Conservation (phyloP, 2,113 vertebrate genomes). For the Genyomyrus donnyi region DNA sequence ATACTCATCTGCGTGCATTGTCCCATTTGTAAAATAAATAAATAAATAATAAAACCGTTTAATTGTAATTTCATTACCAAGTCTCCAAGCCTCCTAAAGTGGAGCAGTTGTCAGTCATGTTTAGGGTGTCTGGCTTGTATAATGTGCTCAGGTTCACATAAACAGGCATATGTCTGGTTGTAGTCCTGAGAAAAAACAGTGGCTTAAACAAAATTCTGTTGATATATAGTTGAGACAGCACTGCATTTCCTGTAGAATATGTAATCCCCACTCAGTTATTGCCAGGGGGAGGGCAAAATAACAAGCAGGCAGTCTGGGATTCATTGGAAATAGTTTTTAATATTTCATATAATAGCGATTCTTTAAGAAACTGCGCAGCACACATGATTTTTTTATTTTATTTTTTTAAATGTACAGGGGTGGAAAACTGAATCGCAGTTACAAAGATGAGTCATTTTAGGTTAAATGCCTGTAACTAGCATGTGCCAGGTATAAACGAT, state of each 20-base stretch:
- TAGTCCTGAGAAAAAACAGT: neutral
- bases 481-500: neutral
- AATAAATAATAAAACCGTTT: neutral
- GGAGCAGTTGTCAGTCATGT: neutral
- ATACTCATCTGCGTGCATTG: neutral
- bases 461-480: neutral
- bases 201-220: neutral
- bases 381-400: neutral
- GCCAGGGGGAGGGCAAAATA: neutral
- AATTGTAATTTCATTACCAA: neutral
- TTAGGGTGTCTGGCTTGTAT: neutral
- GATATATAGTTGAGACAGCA: neutral
- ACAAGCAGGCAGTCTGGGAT: neutral
- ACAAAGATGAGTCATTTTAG: neutral
- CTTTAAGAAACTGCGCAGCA: neutral
- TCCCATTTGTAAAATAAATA: neutral
- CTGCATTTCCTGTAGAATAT: neutral
- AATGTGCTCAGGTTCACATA: neutral
- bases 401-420: neutral
- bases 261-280: neutral
- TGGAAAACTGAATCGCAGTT: neutral
- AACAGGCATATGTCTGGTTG: neutral
- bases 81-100: neutral
- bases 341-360: neutral
- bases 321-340: neutral